Evolutionary conservation across 2,113 vertebrate species (phyloP).

Genomic region (cattle (Bos taurus)): ARS-UCD2.0 NC_037335.1:19680001-19680500

Average conservation of each 20-base stretch:
- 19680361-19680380: neutral
- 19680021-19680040: neutral
- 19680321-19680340: neutral
- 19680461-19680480: neutral
- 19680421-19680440: neutral
- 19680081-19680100: neutral
- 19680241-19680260: neutral
- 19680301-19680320: neutral
- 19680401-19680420: neutral
- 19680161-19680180: neutral
- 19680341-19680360: neutral
- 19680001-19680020: neutral
- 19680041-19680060: neutral
- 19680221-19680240: neutral
- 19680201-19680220: neutral
- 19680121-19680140: neutral
- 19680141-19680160: neutral
- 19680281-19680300: neutral
- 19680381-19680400: neutral
- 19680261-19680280: neutral
- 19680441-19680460: neutral
- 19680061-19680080: neutral
- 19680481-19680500: neutral
- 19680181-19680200: neutral
- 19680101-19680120: neutral